Conservation (phyloP, 2,797 vertebrate genomes). For the Oreonectes daqikongensis region DNA sequence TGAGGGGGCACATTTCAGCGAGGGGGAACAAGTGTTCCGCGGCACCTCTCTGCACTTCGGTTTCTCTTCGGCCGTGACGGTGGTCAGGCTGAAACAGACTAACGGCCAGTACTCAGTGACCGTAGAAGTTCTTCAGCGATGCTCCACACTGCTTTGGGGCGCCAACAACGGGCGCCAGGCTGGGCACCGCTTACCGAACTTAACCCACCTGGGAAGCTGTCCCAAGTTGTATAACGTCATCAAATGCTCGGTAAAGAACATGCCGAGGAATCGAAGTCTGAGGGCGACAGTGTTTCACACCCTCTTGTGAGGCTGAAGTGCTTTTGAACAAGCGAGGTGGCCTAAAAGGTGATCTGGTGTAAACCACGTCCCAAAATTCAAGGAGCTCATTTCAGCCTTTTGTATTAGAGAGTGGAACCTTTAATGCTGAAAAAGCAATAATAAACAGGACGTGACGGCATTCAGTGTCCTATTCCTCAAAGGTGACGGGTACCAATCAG, state of each 20-base stretch:
- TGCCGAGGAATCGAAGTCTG: constrained; percentile 65
- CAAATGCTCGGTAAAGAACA: constrained; percentile 63
- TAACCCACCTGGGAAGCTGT: constrained; percentile 58
- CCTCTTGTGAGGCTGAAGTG: constrained; percentile 68
- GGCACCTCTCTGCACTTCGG: constrained; percentile 67
- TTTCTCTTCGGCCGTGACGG: constrained; percentile 68
- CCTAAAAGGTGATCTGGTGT: constrained; percentile 32
- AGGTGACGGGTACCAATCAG: not conserved
- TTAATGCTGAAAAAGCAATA: not conserved
- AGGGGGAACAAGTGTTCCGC: constrained; percentile 68
- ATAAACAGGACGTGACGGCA: not conserved
- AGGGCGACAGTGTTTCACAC: constrained; percentile 74
- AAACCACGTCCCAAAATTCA: constrained; percentile 17
- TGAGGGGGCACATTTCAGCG: constrained; percentile 55
- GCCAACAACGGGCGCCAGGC: constrained; percentile 59
- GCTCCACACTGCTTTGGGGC: constrained; percentile 71
- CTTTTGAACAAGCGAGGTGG: constrained; percentile 17
- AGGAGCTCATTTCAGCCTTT: constrained; percentile 39
- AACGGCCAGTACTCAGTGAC: constrained; percentile 68
- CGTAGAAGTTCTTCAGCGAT: constrained; percentile 75
- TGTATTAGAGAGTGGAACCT: constrained; percentile 5
- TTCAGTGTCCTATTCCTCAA: not conserved
- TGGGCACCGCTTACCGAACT: constrained; percentile 51
- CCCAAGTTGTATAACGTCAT: constrained; percentile 67
- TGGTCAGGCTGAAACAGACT: constrained; percentile 68